These are phyloP conservation scores for Malurus cyaneus DNA, from an alignment of 2,113 vertebrate genomes.

Conservation along the genomic window DNA sequence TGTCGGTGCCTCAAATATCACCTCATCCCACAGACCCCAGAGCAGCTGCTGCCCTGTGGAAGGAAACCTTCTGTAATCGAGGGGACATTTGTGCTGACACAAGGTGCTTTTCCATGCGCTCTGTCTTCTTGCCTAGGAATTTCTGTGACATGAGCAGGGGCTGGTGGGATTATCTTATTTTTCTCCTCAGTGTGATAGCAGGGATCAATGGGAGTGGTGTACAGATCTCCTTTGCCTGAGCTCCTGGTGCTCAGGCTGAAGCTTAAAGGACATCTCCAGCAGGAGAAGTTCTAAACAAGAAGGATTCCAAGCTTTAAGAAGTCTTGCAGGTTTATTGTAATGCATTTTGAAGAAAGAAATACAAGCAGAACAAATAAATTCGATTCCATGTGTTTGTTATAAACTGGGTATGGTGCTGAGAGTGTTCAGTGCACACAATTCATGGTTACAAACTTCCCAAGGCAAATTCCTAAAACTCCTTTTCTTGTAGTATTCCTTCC, in stretches of 20 bases:
- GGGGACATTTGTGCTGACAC: neutral
- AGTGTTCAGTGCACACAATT: neutral
- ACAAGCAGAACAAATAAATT: neutral
- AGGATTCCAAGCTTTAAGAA: neutral
- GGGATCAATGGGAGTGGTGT: neutral
- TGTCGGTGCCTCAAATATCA: neutral
- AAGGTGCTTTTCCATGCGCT: neutral
- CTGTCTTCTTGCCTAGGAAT: neutral
- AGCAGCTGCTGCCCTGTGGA: neutral
- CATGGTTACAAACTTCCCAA: neutral
- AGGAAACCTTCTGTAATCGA: fast-evolving
- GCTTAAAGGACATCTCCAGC: neutral
- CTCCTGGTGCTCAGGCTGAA: neutral
- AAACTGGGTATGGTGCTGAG: neutral
- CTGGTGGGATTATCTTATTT: neutral
- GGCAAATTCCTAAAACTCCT: neutral
- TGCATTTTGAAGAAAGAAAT: neutral
- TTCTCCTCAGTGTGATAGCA: neutral
- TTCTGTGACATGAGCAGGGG: neutral
- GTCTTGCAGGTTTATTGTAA: neutral
- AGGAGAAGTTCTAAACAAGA: neutral
- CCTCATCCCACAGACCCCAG: fast-evolving
- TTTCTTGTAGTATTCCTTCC: neutral
- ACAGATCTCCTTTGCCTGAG: neutral
- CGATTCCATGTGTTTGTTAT: neutral